Evolutionary conservation across 23 tunicate species (phyloP).

Genomic region (Halocynthia aurantium): DNA sequence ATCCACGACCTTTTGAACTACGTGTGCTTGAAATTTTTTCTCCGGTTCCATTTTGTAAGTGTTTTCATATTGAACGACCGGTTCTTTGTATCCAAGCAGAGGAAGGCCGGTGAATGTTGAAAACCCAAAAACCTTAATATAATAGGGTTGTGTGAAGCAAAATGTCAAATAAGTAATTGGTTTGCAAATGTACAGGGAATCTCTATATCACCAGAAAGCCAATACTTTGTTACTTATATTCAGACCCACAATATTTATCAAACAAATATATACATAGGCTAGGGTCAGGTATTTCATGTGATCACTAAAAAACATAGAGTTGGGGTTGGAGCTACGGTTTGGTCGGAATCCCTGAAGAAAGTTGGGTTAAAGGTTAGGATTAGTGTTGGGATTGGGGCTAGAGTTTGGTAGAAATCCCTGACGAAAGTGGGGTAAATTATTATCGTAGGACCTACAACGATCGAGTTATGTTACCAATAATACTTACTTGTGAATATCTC

Average conservation of each 20-base stretch:
- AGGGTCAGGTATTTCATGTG: too few relatives aligned
- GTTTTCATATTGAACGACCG: conserved; percentile 41
- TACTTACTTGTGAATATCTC: conserved; percentile 20
- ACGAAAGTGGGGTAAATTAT: neutral
- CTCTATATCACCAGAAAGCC: too few relatives aligned
- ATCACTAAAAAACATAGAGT: too few relatives aligned
- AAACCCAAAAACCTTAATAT: conserved; percentile 20
- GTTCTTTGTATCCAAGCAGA: conserved; percentile 9
- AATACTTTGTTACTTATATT: too few relatives aligned
- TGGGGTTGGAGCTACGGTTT: too few relatives aligned
- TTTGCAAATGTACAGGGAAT: neutral
- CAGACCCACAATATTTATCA: too few relatives aligned
- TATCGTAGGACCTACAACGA: neutral
- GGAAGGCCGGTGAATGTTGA: conserved; percentile 78
- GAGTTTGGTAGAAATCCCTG: too few relatives aligned
- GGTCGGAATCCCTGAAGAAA: too few relatives aligned
- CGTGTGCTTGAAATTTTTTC: conserved; percentile 40
- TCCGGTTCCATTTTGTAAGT: conserved; percentile 72
- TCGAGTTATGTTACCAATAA: neutral
- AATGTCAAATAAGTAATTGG: neutral
- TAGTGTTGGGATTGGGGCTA: too few relatives aligned
- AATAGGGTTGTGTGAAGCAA: neutral
- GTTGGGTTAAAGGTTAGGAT: neutral
- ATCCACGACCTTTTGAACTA: conserved; percentile 44
- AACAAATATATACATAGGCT: too few relatives aligned